Percentiles rank a stretch among this genome's conserved stretches.
phyloP scores from a whole-genome alignment of 53 echinoderm and acorn worm genomes.

The Actinopyga echinites region DNA sequence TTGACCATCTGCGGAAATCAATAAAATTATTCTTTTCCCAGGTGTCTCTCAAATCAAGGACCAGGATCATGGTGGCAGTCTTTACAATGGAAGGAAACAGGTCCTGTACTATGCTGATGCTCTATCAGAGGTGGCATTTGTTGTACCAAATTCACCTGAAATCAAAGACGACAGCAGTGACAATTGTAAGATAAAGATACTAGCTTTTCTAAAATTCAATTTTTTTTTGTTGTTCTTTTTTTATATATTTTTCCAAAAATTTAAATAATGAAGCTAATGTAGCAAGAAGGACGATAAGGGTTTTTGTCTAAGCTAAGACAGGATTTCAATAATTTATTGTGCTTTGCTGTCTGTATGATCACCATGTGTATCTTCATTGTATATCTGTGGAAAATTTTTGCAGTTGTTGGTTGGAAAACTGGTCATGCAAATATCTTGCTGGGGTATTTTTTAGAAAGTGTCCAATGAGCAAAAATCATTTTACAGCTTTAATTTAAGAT shows the following conservation, averaged over 20 bases:
- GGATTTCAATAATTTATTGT: no score
- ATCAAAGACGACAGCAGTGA: conserved; percentile 8
- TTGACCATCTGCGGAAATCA: conserved; percentile 4
- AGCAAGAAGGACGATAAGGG: no score
- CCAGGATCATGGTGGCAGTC: conserved; percentile 74
- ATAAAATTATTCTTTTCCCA: background rate
- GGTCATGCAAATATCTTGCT: no score
- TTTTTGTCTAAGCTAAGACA: no score
- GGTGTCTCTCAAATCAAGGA: background rate
- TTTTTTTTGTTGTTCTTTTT: background rate
- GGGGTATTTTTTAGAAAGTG: no score
- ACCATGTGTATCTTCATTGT: no score
- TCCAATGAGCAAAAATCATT: no score
- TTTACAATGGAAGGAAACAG: conserved; percentile 85
- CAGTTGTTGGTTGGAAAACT: no score
- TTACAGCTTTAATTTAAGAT: no score
- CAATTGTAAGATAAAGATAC: conserved; percentile 3
- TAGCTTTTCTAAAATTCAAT: no score
- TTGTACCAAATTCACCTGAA: conserved; percentile 71
- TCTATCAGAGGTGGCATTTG: conserved; percentile 94
- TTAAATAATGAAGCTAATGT: background rate
- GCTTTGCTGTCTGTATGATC: no score
- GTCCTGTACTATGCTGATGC: conserved; percentile 92
- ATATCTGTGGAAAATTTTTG: no score
- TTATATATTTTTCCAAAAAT: background rate